phyloP scores from a whole-genome alignment of 2,797 vertebrate species.

The Brachyalestes nurse region DNA sequence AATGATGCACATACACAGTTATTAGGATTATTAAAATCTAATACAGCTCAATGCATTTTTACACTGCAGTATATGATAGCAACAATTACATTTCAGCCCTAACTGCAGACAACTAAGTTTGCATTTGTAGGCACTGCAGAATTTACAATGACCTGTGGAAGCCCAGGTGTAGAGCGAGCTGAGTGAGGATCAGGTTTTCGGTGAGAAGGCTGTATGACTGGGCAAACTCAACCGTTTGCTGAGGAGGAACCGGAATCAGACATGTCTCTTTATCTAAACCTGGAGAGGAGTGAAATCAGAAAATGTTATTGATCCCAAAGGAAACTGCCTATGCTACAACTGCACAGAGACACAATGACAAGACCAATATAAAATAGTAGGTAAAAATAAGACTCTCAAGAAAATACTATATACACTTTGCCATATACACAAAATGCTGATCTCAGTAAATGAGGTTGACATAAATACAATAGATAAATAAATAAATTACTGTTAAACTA shows the following conservation, averaged over 20 bases:
- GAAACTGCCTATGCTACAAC: too few relatives aligned
- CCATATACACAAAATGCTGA: too few relatives aligned
- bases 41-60: background rate
- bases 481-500: too few relatives aligned
- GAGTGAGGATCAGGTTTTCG: conserved; percentile 94
- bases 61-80: too few relatives aligned
- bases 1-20: background rate
- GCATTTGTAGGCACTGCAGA: background rate
- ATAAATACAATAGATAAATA: too few relatives aligned
- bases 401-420: too few relatives aligned
- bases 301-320: too few relatives aligned
- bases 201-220: conserved; percentile 95
- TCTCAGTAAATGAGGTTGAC: too few relatives aligned
- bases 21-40: background rate
- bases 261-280: conserved; percentile 97
- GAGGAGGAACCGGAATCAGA: conserved; percentile 86
- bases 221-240: conserved; percentile 83
- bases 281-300: conserved; percentile 55
- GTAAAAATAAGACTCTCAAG: too few relatives aligned
- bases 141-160: conserved; percentile 78
- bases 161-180: conserved; percentile 90
- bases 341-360: too few relatives aligned
- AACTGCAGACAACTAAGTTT: background rate
- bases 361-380: too few relatives aligned
- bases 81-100: background rate